Evolutionary conservation across 1,140 invertebrate species (phyloP).

Genomic region (Drosophila simulans): DNA sequence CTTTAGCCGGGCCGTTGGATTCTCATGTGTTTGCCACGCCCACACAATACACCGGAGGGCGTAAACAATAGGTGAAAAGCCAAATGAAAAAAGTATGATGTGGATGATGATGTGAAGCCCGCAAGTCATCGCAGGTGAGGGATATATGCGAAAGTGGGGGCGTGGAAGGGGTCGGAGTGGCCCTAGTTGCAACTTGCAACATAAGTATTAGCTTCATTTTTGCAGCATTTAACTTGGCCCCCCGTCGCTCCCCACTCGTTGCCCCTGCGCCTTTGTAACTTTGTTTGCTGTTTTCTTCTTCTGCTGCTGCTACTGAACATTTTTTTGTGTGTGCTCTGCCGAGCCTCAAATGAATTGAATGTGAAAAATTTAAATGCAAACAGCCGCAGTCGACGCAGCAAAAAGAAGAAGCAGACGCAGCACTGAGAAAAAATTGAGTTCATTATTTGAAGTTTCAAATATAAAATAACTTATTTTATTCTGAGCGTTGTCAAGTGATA

Average conservation of each 20-base stretch:
- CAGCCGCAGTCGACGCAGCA: slow-evolving; percentile 71
- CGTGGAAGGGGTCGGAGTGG: slow-evolving; percentile 34
- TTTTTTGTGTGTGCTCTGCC: slow-evolving; percentile 50
- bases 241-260: slow-evolving; percentile 2
- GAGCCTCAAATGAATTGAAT: slow-evolving; percentile 82
- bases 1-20: slow-evolving; percentile 28
- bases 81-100: slow-evolving; percentile 57
- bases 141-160: slow-evolving; percentile 3
- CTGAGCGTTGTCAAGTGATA: neutral
- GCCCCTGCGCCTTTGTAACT: slow-evolving; percentile 67
- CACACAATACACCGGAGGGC: slow-evolving; percentile 54
- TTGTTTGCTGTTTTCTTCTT: slow-evolving; percentile 62
- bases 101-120: slow-evolving; percentile 51
- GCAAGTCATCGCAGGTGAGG: slow-evolving; percentile 66
- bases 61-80: slow-evolving; percentile 51
- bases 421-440: neutral
- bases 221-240: slow-evolving; percentile 64
- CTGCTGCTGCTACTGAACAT: slow-evolving; percentile 26
- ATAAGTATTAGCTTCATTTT: slow-evolving; percentile 82
- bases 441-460: no score
- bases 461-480: no score
- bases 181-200: slow-evolving; percentile 74
- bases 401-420: slow-evolving; percentile 30
- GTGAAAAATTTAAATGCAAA: slow-evolving; percentile 83
- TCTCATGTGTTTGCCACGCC: slow-evolving; percentile 66